Evolutionary conservation across 2,797 vertebrate species (phyloP).

Genomic region (Alectoris magna): DNA sequence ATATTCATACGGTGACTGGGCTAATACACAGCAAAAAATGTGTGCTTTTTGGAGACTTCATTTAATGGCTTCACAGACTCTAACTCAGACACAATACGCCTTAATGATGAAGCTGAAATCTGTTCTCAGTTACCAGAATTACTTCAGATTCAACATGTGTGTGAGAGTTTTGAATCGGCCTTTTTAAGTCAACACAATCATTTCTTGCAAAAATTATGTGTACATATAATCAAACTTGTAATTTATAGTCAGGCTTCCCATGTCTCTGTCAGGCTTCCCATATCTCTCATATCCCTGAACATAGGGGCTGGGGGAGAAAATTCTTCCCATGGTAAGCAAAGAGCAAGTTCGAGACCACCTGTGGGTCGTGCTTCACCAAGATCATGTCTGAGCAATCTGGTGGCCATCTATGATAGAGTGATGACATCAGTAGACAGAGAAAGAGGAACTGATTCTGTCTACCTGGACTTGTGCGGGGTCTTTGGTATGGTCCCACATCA

Average conservation of each 20-base stretch:
- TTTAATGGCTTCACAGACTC: neutral
- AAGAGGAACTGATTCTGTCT: too few species aligned
- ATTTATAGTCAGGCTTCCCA: neutral
- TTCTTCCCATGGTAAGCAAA: too few species aligned
- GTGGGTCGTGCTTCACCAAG: too few species aligned
- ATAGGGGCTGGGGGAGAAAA: too few species aligned
- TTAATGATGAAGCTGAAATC: neutral
- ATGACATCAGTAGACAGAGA: too few species aligned
- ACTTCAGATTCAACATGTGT: neutral
- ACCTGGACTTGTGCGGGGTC: too few species aligned
- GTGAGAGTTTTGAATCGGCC: neutral
- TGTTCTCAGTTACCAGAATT: slow-evolving; percentile 10
- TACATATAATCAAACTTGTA: neutral
- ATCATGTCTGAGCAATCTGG: too few species aligned
- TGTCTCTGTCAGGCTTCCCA: too few species aligned
- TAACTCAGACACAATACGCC: neutral
- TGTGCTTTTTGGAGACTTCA: neutral
- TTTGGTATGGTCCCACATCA: too few species aligned
- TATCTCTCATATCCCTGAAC: too few species aligned
- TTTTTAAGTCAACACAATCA: neutral
- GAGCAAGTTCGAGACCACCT: too few species aligned
- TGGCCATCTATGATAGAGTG: too few species aligned
- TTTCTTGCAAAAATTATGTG: neutral
- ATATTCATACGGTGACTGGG: neutral
- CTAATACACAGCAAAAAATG: neutral